These are phyloP conservation scores for Sebastes schlegelii DNA, from an alignment of 2,113 vertebrate genomes.

Conservation along the genomic window DNA sequence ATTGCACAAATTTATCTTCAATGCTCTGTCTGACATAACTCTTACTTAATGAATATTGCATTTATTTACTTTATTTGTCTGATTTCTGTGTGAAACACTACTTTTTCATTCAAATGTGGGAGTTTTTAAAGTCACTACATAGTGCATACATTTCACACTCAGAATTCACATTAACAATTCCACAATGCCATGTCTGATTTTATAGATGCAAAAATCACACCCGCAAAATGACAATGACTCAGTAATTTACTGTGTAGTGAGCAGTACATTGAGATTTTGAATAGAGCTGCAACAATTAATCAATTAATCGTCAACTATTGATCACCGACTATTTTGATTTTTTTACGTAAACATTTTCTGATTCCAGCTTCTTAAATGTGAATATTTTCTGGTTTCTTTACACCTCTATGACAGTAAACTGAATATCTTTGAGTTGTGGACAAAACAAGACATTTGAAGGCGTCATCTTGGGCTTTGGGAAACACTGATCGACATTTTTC, in stretches of 20 bases:
- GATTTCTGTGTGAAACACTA: neutral
- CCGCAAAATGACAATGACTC: neutral
- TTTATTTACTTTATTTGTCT: neutral
- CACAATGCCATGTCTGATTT: neutral
- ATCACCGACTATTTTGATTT: too few relatives aligned
- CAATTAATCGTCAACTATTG: too few relatives aligned
- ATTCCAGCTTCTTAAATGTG: too few relatives aligned
- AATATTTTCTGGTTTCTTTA: too few relatives aligned
- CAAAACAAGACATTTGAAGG: too few relatives aligned
- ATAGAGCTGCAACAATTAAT: too few relatives aligned
- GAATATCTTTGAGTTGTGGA: too few relatives aligned
- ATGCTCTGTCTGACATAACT: neutral
- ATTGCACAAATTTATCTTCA: neutral
- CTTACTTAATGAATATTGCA: neutral
- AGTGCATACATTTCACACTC: neutral
- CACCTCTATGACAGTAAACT: too few relatives aligned
- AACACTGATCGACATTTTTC: too few relatives aligned
- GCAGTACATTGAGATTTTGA: neutral
- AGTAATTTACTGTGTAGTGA: neutral
- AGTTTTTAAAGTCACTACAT: neutral
- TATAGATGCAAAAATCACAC: neutral
- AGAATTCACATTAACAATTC: neutral
- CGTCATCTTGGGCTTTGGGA: too few relatives aligned
- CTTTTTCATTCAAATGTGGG: neutral
- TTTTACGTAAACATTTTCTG: too few relatives aligned